Percentiles rank a stretch among this genome's conserved stretches.
Evolutionary conservation across 1,140 invertebrate species (phyloP).

Genomic region (Meloidogyne chitwoodi): DNA sequence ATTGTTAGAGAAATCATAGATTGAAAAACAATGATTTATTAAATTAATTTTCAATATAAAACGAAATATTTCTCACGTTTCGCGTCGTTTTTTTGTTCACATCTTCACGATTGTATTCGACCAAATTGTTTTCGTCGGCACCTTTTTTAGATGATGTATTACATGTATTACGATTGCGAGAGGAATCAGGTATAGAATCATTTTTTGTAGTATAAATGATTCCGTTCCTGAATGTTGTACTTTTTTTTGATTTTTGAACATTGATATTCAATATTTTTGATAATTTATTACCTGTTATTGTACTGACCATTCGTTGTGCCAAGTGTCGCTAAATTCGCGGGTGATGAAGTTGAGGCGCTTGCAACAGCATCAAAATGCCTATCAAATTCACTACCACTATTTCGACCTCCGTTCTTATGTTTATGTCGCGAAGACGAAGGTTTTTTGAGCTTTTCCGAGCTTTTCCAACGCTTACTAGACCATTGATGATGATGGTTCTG

Average conservation of each 20-base stretch:
- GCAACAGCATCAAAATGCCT: not conserved
- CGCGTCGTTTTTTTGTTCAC: not conserved
- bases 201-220: not conserved
- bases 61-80: too few relatives aligned
- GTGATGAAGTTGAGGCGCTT: not conserved
- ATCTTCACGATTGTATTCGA: not conserved
- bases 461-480: constrained; percentile 6
- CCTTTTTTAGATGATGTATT: too few relatives aligned
- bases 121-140: not conserved
- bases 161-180: not conserved
- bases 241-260: too few relatives aligned
- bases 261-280: too few relatives aligned
- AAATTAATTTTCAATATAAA: too few relatives aligned
- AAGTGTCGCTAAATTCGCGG: not conserved
- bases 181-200: not conserved
- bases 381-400: not conserved
- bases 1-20: too few relatives aligned
- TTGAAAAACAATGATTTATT: too few relatives aligned
- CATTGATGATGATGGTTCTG: not conserved
- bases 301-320: not conserved
- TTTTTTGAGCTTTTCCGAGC: not conserved
- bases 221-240: not conserved
- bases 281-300: not conserved
- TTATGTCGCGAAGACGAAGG: not conserved
- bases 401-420: not conserved